Evolutionary conservation across 2,113 vertebrate species (phyloP).

Genomic region (Oreochromis tanganicae): DNA sequence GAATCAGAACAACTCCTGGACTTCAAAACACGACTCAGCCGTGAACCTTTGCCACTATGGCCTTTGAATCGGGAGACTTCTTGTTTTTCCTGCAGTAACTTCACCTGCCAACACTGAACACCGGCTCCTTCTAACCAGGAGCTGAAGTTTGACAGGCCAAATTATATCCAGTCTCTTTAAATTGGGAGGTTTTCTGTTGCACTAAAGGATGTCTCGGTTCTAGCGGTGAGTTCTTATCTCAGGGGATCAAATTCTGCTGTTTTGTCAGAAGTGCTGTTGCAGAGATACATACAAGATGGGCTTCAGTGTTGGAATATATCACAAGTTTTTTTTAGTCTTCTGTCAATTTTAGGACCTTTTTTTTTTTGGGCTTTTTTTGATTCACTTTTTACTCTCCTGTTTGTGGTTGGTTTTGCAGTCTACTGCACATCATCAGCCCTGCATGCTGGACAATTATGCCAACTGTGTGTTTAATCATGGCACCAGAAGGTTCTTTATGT

Average conservation of each 20-base stretch:
- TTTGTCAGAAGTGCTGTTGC: neutral
- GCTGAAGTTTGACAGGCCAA: neutral
- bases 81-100: neutral
- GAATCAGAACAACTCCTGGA: neutral
- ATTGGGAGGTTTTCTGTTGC: neutral
- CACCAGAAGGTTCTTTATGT: neutral
- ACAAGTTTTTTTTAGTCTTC: neutral
- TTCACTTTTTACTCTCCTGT: neutral
- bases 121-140: neutral
- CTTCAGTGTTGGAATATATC: neutral
- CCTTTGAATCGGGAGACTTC: neutral
- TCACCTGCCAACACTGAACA: neutral
- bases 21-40: neutral
- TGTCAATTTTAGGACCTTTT: neutral
- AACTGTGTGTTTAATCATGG: neutral
- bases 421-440: neutral
- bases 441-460: neutral
- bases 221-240: neutral
- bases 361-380: neutral
- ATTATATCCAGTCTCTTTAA: neutral
- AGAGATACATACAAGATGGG: neutral
- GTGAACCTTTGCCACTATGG: neutral
- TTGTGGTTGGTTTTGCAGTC: neutral
- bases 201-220: neutral
- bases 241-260: neutral